Percentiles rank a stretch among this genome's conserved stretches.
These are phyloP conservation scores for Paralichthys olivaceus DNA, from an alignment of 2,113 vertebrate species.

Conservation along the genomic window DNA sequence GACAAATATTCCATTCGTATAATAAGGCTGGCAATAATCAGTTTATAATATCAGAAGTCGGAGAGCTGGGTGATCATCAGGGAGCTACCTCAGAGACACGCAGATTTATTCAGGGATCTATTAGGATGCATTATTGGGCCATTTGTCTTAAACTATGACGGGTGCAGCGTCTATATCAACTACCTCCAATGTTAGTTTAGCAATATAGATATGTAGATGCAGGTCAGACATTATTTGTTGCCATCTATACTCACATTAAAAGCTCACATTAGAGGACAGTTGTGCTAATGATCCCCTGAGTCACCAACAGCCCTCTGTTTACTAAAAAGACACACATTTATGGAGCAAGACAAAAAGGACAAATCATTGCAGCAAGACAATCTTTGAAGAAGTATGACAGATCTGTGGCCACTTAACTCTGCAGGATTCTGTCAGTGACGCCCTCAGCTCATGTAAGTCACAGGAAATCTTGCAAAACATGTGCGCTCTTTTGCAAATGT, in stretches of 20 bases:
- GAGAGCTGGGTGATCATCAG: constrained; percentile 10
- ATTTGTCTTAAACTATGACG: neutral
- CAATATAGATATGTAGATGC: constrained; percentile 12
- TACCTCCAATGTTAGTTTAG: neutral
- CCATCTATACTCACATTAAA: neutral
- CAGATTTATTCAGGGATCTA: constrained; percentile 1
- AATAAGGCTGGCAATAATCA: constrained; percentile 20
- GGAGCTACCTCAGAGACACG: neutral
- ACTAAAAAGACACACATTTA: neutral
- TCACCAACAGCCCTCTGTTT: neutral
- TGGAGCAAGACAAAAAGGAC: too few species aligned
- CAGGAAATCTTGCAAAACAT: constrained; percentile 55
- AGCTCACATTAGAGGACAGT: neutral
- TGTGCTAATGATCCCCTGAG: neutral
- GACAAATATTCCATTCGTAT: constrained; percentile 17
- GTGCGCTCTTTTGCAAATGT: constrained; percentile 41
- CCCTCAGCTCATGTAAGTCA: constrained; percentile 46
- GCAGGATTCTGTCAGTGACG: constrained; percentile 36
- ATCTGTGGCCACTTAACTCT: constrained; percentile 43
- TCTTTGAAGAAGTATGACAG: constrained; percentile 27
- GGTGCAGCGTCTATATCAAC: neutral
- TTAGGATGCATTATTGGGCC: neutral
- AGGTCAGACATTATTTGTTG: neutral
- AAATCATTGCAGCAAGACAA: neutral
- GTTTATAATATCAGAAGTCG: constrained; percentile 13